Evolutionary conservation across 2,797 vertebrate genomes (phyloP).

Genomic region (Melanotaenia maccullochi): DNA sequence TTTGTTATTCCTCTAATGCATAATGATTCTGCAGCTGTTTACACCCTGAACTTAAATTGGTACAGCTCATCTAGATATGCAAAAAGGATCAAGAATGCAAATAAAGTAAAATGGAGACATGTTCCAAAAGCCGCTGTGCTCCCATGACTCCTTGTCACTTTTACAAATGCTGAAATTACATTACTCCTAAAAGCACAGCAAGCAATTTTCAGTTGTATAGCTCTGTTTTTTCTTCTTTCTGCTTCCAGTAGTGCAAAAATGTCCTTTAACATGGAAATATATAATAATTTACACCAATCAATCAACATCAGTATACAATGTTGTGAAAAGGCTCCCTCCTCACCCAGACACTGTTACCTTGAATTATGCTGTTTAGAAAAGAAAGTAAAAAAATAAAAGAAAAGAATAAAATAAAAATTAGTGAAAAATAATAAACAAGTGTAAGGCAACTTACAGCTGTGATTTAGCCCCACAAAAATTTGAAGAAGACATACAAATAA

Average conservation of each 20-base stretch:
- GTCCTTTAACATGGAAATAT: slow-evolving; percentile 50
- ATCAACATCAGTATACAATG: slow-evolving; percentile 38
- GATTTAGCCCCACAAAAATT: slow-evolving; percentile 48
- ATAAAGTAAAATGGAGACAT: slow-evolving; percentile 52
- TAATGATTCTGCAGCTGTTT: slow-evolving; percentile 70
- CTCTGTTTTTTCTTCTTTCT: slow-evolving; percentile 12
- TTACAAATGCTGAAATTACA: slow-evolving; percentile 43
- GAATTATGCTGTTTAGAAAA: slow-evolving; percentile 14
- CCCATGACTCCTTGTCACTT: slow-evolving; percentile 38
- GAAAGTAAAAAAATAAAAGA: slow-evolving; percentile 16
- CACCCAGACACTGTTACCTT: slow-evolving; percentile 16
- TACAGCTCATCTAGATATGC: slow-evolving; percentile 60
- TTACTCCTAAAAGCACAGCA: slow-evolving; percentile 46
- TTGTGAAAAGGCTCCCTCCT: slow-evolving; percentile 24
- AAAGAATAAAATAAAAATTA: not conserved
- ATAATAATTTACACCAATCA: slow-evolving; percentile 35
- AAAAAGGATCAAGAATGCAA: slow-evolving; percentile 62
- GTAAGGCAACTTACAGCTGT: slow-evolving; percentile 50
- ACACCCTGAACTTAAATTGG: slow-evolving; percentile 64
- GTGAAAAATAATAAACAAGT: slow-evolving; percentile 16
- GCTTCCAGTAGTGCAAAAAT: slow-evolving; percentile 36
- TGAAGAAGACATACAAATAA: slow-evolving; percentile 62
- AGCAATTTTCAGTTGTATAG: slow-evolving; percentile 37
- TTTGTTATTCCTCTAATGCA: slow-evolving; percentile 62
- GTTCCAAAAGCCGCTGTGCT: slow-evolving; percentile 47